Evolutionary conservation across 2,888 invertebrate species (phyloP).

Genomic region (Caenorhabditis sp.): DNA sequence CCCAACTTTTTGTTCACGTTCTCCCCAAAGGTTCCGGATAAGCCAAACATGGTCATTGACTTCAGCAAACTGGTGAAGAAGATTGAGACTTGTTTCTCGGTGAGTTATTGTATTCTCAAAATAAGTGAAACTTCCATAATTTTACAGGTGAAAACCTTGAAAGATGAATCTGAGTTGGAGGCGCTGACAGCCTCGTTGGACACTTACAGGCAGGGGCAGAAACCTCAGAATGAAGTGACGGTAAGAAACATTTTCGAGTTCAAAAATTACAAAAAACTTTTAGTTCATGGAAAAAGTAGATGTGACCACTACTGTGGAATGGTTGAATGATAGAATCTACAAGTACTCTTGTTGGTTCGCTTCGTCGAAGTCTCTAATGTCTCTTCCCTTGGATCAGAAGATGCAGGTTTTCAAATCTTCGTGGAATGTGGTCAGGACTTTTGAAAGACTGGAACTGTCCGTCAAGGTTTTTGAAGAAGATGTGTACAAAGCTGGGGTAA

Average conservation of each 20-base stretch:
- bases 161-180: constrained; percentile 34
- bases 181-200: constrained; percentile 29
- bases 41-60: constrained; percentile 46
- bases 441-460: constrained; percentile 49
- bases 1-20: constrained; percentile 49
- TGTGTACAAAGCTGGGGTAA: constrained; percentile 18
- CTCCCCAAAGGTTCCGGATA: constrained; percentile 39
- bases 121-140: neutral
- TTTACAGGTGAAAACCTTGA: constrained; percentile 40
- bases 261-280: too few relatives aligned
- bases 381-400: constrained; percentile 52
- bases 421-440: constrained; percentile 50
- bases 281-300: constrained; percentile 48
- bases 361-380: constrained; percentile 44
- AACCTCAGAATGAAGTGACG: constrained; percentile 11
- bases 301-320: constrained; percentile 38
- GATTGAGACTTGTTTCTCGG: constrained; percentile 39
- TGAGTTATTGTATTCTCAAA: neutral
- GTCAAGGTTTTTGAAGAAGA: constrained; percentile 47
- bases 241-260: neutral
- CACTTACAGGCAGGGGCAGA: constrained; percentile 37
- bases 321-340: constrained; percentile 47
- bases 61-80: constrained; percentile 41
- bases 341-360: constrained; percentile 52
- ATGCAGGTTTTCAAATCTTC: constrained; percentile 58